Conservation (phyloP, 2,888 invertebrate species). For the Agrotis exclamationis region DNA sequence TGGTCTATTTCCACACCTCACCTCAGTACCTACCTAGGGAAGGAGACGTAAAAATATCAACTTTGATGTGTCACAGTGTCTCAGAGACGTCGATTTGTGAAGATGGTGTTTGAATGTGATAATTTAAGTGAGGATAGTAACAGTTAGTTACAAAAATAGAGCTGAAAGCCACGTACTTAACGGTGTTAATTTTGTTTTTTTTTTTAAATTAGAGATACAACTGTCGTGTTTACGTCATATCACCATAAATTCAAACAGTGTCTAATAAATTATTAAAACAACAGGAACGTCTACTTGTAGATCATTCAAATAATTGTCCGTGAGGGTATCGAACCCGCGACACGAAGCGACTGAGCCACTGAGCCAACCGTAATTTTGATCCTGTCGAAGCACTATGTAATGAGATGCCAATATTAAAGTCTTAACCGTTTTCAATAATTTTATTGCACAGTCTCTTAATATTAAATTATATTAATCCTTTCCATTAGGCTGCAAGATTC, state of each 20-base stretch:
- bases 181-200: too few relatives aligned
- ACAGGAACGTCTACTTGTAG: too few relatives aligned
- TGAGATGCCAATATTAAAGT: neutral
- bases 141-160: neutral
- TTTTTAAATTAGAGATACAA: too few relatives aligned
- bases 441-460: neutral
- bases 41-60: slow-evolving; percentile 54
- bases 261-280: too few relatives aligned
- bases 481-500: neutral
- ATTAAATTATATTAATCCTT: too few relatives aligned
- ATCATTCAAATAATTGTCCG: too few relatives aligned
- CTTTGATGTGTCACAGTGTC: slow-evolving; percentile 35
- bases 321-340: too few relatives aligned
- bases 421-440: neutral
- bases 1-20: slow-evolving; percentile 69
- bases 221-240: too few relatives aligned
- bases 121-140: neutral
- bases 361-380: neutral
- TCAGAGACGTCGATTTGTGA: slow-evolving; percentile 31
- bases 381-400: neutral
- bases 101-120: neutral
- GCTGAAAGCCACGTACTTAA: too few relatives aligned
- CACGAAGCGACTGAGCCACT: too few relatives aligned
- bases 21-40: slow-evolving; percentile 56
- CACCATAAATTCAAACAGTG: too few relatives aligned